Conservation (phyloP, 2,113 vertebrate species). For the Rhagologus leucostigma region DNA sequence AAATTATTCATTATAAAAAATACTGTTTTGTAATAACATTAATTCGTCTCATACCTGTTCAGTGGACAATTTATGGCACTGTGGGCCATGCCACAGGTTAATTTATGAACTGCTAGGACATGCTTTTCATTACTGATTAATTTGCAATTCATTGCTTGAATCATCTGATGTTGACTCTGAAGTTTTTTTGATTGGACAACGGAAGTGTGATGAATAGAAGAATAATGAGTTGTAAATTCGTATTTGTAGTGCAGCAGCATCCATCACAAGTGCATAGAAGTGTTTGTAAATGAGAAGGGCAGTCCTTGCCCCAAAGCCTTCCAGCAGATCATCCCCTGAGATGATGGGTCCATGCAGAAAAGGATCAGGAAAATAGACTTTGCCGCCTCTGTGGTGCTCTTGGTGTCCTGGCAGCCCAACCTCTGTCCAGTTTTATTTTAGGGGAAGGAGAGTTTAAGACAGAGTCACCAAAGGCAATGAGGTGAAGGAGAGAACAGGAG, state of each 20-base stretch:
- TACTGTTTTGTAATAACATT: not conserved
- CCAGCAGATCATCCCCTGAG: not conserved
- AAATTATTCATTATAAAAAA: constrained; percentile 2
- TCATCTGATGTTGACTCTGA: not conserved
- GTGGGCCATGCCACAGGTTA: not conserved
- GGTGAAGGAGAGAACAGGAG: not conserved
- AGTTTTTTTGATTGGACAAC: not conserved
- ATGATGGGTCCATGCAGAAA: not conserved
- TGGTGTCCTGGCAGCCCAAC: not conserved
- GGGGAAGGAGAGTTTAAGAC: not conserved
- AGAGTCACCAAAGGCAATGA: not conserved
- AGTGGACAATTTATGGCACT: not conserved
- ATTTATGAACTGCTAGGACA: not conserved
- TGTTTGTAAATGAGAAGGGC: not conserved
- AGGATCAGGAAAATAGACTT: not conserved
- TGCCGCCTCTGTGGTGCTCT: not conserved
- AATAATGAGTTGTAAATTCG: not conserved
- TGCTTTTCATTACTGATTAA: not conserved
- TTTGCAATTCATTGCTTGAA: not conserved
- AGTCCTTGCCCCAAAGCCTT: not conserved
- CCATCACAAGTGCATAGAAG: not conserved
- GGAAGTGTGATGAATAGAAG: not conserved
- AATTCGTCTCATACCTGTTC: not conserved
- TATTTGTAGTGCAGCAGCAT: not conserved
- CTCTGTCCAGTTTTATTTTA: not conserved